Base-by-base conservation (phyloP, 2,113 vertebrate genomes). In the Lynx canadensis region DNA sequence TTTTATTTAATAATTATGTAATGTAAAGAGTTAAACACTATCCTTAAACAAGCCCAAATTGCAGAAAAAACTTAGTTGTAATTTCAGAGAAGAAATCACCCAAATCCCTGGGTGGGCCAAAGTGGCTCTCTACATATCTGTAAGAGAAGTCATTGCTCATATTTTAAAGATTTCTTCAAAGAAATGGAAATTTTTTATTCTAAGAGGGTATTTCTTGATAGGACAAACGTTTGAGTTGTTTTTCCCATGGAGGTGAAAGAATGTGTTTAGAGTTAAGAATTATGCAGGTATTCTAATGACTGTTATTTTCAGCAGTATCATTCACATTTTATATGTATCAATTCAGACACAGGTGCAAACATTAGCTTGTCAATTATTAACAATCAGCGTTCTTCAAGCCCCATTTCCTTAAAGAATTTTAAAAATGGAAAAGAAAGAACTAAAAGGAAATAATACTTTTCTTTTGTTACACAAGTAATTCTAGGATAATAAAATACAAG, bases 291-390 rank as follows among this genome's bases (percentile, higher is more conserved):
- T 83, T 83, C 36, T 96, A 98, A 97, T 91, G 73, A 69, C 63
- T 96, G 79, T 93, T 97, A 76, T 97, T 95, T 97, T 87, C 76
- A 94, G 80, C 55, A 80, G 7, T 48, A 85, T 23, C 55, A 45
- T 55, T 96, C 94, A 65, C 23, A 94, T 95, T 97, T 97, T 82
- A 76, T 92, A 88, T 74, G 57, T 95, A 89, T 52, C 86, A 55
- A 18, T 92, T 97, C 96, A 97, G 94, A 73, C 94, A 97, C 82
- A 97, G 92, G 90, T 98, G 93, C 76, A 93, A 80, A 92, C 33
- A 85, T 92, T 86, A 86, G 41, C 36, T 57, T 89, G 78, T 94
- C 92, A 97, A 81, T 96, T 97, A 95, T 97, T 96, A 98, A 90
- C 38, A 96, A 89, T 91, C 79, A 98, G 66, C 4, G 1, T 45